A percentile compares a stretch with the other conserved stretches of the same genome.
These are phyloP conservation scores for Melanerpes aurifrons DNA, from an alignment of 2,113 vertebrate genomes.

Conservation along the genomic window DNA sequence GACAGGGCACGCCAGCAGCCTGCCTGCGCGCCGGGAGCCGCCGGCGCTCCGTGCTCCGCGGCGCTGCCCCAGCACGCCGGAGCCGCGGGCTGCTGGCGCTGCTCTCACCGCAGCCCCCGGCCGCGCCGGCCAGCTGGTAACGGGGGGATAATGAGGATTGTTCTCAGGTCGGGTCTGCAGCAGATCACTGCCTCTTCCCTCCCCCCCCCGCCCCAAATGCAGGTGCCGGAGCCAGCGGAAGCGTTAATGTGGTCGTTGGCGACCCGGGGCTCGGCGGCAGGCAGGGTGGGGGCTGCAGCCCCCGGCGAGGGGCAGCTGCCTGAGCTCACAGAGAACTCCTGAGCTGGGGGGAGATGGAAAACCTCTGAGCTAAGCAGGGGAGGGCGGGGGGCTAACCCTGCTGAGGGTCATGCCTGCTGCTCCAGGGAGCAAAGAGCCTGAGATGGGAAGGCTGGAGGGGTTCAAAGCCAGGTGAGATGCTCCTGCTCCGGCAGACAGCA, in stretches of 20 bases:
- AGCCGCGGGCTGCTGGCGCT: not conserved
- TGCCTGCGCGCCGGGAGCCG: conserved; percentile 1
- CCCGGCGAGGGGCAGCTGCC: rapidly evolving
- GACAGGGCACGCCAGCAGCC: conserved; percentile 18
- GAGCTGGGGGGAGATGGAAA: not conserved
- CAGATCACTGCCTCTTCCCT: not conserved
- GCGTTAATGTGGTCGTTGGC: conserved; percentile 64
- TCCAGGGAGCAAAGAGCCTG: rapidly evolving
- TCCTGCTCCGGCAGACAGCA: rapidly evolving
- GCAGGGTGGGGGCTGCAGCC: not conserved
- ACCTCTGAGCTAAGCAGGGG: not conserved
- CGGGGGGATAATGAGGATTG: conserved; percentile 76
- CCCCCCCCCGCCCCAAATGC: not conserved
- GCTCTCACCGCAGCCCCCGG: conserved; percentile 17
- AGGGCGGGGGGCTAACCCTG: too few species aligned
- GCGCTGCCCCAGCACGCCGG: conserved; percentile 67
- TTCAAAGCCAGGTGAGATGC: not conserved
- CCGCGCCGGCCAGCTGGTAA: conserved; percentile 71
- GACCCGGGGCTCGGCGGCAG: not conserved
- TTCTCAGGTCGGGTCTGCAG: conserved; percentile 62
- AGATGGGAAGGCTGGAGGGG: not conserved
- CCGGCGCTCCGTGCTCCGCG: not conserved
- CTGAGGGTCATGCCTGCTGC: rapidly evolving
- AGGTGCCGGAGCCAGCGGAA: not conserved
- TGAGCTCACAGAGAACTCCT: not conserved